Percentiles rank a stretch among this genome's conserved stretches.
phyloP scores from a whole-genome alignment of 2,113 vertebrate species.

The Aldabrachelys gigantea region DNA sequence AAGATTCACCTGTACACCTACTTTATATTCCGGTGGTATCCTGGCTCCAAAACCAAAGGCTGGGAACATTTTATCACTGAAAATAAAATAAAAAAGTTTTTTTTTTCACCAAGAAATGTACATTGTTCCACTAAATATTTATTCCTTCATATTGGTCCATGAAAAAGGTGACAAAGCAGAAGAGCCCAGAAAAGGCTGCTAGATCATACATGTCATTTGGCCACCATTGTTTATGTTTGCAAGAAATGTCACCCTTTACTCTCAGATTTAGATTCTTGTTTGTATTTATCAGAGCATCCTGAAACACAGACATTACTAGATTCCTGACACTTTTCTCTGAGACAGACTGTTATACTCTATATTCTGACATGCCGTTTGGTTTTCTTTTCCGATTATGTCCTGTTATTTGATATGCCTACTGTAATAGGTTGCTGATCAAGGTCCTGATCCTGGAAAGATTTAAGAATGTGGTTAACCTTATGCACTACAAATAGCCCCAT shows the following conservation, averaged over 20 bases:
- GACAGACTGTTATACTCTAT: neutral
- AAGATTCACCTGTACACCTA: conserved; percentile 73
- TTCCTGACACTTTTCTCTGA: neutral
- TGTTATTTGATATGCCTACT: neutral
- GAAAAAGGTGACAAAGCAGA: neutral
- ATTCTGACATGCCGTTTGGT: neutral
- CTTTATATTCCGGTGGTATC: conserved; percentile 97
- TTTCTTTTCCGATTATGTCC: neutral
- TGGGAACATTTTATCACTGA: conserved; percentile 99
- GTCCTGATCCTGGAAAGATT: neutral
- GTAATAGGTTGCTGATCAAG: neutral
- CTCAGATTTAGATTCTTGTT: too few relatives aligned
- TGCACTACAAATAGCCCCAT: neutral
- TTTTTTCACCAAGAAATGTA: neutral
- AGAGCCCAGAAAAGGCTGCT: neutral
- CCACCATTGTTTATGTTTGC: neutral
- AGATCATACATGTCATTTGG: neutral
- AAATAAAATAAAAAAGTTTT: conserved; percentile 43
- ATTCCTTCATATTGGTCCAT: neutral
- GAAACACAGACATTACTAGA: neutral
- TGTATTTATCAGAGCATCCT: neutral
- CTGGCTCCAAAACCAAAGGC: conserved; percentile 96
- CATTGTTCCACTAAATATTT: neutral
- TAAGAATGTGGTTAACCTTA: neutral
- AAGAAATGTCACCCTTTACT: neutral